Percentiles rank a stretch among this genome's conserved stretches.
These are phyloP conservation scores for Drosophila prostipennis DNA, from an alignment of 2,888 invertebrate species.

Conservation along the genomic window DNA sequence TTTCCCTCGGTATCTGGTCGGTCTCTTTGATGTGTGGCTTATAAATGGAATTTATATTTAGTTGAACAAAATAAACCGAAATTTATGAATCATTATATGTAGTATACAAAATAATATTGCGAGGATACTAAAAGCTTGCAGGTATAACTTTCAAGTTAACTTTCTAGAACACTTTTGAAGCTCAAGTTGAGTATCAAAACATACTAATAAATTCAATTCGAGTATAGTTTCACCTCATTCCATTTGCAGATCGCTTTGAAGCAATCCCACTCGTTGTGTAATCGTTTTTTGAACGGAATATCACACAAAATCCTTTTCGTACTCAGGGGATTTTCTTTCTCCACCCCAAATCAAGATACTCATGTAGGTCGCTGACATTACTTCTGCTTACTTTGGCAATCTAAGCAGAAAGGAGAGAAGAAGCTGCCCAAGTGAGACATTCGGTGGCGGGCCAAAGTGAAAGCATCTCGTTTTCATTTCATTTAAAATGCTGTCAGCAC, in stretches of 20 bases:
- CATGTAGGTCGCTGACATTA: slow-evolving; percentile 72
- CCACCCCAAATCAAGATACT: slow-evolving; percentile 5
- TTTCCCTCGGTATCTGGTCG: neutral
- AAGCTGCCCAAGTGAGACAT: slow-evolving; percentile 47
- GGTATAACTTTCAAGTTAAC: too few species aligned
- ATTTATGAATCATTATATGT: neutral
- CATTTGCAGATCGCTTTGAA: slow-evolving; percentile 17
- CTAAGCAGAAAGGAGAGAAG: slow-evolving; percentile 28
- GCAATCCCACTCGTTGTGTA: slow-evolving; percentile 5
- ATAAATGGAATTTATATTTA: neutral
- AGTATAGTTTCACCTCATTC: neutral
- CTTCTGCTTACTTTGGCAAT: slow-evolving; percentile 75
- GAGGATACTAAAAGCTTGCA: neutral
- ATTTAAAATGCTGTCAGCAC: slow-evolving; percentile 80
- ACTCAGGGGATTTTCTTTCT: neutral
- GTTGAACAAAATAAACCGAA: neutral
- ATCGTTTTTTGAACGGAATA: slow-evolving; percentile 17
- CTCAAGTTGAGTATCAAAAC: too few species aligned
- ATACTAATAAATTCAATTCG: too few species aligned
- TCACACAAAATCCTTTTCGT: slow-evolving; percentile 34
- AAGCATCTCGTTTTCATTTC: slow-evolving; percentile 78
- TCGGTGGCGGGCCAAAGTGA: slow-evolving; percentile 52
- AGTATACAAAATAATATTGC: neutral
- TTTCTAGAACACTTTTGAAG: neutral
- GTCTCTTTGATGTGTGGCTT: slow-evolving; percentile 4